Percentiles rank a stretch among this genome's conserved stretches.
phyloP scores from a whole-genome alignment of 1,140 invertebrate species.

The Lethocerus indicus region DNA sequence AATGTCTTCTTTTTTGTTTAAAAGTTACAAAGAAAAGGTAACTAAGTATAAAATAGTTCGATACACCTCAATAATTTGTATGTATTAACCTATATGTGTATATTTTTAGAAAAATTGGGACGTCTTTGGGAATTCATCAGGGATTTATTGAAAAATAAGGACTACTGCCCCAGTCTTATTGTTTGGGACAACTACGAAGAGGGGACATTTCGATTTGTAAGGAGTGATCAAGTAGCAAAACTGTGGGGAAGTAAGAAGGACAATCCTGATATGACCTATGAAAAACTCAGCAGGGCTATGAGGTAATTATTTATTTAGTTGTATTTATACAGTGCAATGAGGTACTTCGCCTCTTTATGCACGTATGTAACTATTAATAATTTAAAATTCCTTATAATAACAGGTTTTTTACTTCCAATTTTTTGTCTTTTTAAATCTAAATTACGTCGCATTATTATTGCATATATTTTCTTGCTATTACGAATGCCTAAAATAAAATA shows the following conservation, averaged over 20 bases:
- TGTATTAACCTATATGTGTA: too few species aligned
- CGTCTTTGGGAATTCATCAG: constrained; percentile 67
- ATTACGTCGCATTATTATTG: not conserved
- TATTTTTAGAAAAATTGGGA: constrained; percentile 21
- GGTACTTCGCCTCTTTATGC: not conserved
- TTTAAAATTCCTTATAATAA: not conserved
- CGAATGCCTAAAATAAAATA: not conserved
- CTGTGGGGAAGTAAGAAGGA: constrained; percentile 76
- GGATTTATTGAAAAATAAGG: constrained; percentile 53
- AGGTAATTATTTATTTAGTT: constrained; percentile 32
- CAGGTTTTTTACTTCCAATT: not conserved
- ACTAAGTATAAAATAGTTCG: too few species aligned
- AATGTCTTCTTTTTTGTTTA: too few species aligned
- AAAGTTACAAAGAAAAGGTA: too few species aligned
- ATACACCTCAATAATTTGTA: too few species aligned
- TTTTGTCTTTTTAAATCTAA: not conserved
- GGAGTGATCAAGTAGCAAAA: constrained; percentile 75
- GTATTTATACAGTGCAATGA: not conserved
- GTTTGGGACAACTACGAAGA: constrained; percentile 76
- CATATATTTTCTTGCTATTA: not conserved
- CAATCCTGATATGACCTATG: constrained; percentile 84
- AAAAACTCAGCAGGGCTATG: constrained; percentile 86
- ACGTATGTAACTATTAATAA: not conserved
- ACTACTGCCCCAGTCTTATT: constrained; percentile 61
- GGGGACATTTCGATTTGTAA: constrained; percentile 77